Evolutionary conservation across 1,140 invertebrate species (phyloP), one percentile per base, ranked within the genome.

Genomic region (Pogonognathellus flavescens): DNA sequence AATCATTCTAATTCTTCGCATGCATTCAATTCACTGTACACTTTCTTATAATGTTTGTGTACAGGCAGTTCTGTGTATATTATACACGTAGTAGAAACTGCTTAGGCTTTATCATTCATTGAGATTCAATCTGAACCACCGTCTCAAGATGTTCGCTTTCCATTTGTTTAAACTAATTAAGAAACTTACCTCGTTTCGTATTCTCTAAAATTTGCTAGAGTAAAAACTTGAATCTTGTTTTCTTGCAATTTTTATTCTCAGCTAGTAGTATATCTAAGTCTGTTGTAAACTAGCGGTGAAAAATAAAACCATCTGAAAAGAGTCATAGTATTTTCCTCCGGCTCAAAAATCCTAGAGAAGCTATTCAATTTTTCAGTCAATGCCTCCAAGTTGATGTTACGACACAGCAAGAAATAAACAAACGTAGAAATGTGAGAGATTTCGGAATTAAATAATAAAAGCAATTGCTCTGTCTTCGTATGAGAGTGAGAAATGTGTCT

Each of bases 401-500:
- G 70, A 76, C 70, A 76, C 70, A 76, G 49, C 70, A 76, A 31
- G 70, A 76, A 76, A 76, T 76, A 76, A 76, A 76, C 70, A 81
- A 81, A 81, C 55, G 80, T 57, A 52, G 53, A 55, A 81, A 55
- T 53, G 50, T 81, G 50, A 81, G 53, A 81, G 53, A 81, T 57
- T 81, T 55, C 18, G 50, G 50, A 55, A 81, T 55, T 55, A 81
- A 55, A 53, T 81, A 53, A 81, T 81, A 55, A 53, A 81, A 81
- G 50, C 80, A 81, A 81, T 81, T 55, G 50, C 80, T 81, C 50
- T 55, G 80, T 52, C 10, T 81, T 81, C 55, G 70, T 55, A 18
- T 81, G 22, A n/a, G 49, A 14, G 50, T 81, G 80, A 81, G 31
- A 82, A 82, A 62, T 82, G 81, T 57, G 81, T 59, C 81, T 62